A percentile compares a stretch with the other conserved stretches of the same genome.
phyloP scores from a whole-genome alignment of 2,888 invertebrate species.

The Orthosia cruda region DNA sequence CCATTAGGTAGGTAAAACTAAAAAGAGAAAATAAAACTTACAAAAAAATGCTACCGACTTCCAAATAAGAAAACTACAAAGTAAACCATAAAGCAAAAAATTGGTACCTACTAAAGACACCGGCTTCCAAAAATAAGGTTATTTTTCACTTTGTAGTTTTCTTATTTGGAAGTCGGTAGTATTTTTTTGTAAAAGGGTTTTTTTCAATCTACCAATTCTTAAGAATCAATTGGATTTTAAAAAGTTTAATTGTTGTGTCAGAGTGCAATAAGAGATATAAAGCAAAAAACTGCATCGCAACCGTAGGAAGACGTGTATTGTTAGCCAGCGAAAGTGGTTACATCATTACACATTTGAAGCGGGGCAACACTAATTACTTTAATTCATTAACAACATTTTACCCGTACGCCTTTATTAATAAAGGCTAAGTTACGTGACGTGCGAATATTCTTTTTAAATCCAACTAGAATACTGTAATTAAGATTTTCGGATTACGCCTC shows the following conservation, averaged over 20 bases:
- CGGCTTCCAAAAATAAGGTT: too few relatives aligned
- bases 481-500: constrained; percentile 58
- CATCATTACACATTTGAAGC: constrained; percentile 64
- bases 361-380: constrained; percentile 68
- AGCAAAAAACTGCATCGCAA: constrained; percentile 64
- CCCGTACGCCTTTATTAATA: constrained; percentile 57
- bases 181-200: too few relatives aligned
- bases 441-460: constrained; percentile 60
- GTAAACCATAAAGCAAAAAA: too few relatives aligned
- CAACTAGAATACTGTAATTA: constrained; percentile 55
- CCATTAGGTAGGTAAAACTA: too few relatives aligned
- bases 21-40: too few relatives aligned
- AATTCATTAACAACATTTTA: constrained; percentile 70
- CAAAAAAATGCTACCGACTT: too few relatives aligned
- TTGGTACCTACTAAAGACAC: too few relatives aligned
- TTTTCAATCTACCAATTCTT: constrained; percentile 23
- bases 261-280: constrained; percentile 46
- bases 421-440: constrained; percentile 63
- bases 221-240: constrained; percentile 22
- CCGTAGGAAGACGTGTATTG: constrained; percentile 61
- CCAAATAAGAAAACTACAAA: too few relatives aligned
- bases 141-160: too few relatives aligned
- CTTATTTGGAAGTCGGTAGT: too few relatives aligned
- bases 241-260: constrained; percentile 44
- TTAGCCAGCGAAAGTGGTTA: constrained; percentile 68